Conservation (phyloP, 2,888 invertebrate species). For the Cataglyphis altisquamis region DNA sequence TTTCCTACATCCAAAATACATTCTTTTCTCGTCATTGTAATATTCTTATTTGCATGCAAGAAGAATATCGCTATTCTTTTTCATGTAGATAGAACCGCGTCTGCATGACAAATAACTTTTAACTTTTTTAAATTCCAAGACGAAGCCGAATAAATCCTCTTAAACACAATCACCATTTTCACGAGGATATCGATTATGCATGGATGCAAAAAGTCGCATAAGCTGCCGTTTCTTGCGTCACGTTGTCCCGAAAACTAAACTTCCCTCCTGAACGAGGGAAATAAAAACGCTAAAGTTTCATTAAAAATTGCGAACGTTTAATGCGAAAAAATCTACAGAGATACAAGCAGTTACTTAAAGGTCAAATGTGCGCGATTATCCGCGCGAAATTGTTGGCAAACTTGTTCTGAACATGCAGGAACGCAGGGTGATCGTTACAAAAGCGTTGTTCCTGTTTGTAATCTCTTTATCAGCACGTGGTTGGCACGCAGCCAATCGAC, state of each 20-base stretch:
- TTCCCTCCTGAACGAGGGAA: neutral
- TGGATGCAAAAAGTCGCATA: neutral
- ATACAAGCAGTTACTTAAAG: neutral
- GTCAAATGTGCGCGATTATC: conserved; percentile 1
- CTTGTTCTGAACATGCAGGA: conserved; percentile 22
- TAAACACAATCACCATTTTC: conserved; percentile 9
- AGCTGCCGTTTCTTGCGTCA: neutral
- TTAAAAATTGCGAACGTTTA: conserved; percentile 5
- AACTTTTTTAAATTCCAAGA: conserved; percentile 36
- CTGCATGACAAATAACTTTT: conserved; percentile 1
- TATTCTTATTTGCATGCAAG: neutral
- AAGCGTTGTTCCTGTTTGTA: conserved; percentile 81
- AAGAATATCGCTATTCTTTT: neutral
- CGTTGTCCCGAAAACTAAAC: neutral
- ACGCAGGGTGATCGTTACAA: conserved; percentile 60
- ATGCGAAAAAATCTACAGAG: neutral
- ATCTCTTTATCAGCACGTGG: conserved; percentile 85
- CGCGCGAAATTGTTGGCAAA: conserved; percentile 7
- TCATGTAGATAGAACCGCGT: neutral
- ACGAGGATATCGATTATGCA: conserved; percentile 21
- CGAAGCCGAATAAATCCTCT: conserved; percentile 15
- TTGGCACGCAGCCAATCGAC: conserved; percentile 77
- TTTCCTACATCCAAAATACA: neutral
- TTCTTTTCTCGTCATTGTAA: neutral
- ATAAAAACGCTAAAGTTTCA: neutral